Conservation (phyloP, 1,140 invertebrate species). For the Pollicipes pollicipes region DNA sequence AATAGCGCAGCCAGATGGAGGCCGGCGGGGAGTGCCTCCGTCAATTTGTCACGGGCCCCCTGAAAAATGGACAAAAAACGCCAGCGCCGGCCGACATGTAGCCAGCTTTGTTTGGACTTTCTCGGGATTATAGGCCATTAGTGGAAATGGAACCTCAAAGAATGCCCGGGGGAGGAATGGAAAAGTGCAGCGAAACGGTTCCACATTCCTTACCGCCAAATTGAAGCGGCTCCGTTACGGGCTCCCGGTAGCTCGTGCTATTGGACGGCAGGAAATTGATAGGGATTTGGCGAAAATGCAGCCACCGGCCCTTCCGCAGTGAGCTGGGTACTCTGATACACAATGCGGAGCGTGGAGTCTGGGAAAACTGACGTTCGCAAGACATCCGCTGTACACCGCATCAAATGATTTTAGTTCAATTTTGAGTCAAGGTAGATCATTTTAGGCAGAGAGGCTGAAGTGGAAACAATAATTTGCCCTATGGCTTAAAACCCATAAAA, state of each 20-base stretch:
- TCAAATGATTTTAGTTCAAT: too few species aligned
- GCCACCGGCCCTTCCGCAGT: too few species aligned
- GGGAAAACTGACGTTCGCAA: too few species aligned
- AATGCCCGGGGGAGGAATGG: background rate
- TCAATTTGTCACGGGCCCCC: background rate
- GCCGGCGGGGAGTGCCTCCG: background rate
- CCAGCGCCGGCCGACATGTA: background rate
- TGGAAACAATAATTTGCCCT: too few species aligned
- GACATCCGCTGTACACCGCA: too few species aligned
- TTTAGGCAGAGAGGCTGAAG: too few species aligned
- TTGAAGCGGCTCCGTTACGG: background rate
- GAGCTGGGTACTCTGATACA: too few species aligned
- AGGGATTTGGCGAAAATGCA: background rate
- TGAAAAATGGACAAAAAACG: background rate
- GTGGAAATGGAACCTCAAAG: constrained; percentile 1
- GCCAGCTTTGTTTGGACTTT: background rate
- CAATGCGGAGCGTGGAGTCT: too few species aligned
- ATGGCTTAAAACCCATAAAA: too few species aligned
- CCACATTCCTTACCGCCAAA: background rate
- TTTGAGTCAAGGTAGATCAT: too few species aligned
- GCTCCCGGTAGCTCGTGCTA: background rate
- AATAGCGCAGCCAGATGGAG: background rate
- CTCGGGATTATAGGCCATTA: constrained; percentile 1
- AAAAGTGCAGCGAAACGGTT: background rate
- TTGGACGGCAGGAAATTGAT: background rate